Evolutionary conservation across 2,888 invertebrate species (phyloP), one percentile per base, ranked within the genome.

Genomic region (Cephus rjabovi): DNA sequence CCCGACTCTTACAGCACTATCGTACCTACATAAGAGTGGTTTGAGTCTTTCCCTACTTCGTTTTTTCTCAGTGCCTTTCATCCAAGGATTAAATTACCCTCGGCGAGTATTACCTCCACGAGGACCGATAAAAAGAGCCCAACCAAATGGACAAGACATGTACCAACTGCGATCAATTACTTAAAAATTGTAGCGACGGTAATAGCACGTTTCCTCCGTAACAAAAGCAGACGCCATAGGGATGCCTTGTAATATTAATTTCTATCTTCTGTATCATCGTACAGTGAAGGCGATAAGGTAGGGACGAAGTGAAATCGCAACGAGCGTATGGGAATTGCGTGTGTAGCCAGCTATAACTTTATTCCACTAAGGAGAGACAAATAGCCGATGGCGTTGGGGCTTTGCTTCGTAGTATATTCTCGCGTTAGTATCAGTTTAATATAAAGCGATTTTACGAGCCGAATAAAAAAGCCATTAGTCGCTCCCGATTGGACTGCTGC

Each of bases 391-490:
- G 40, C 40, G 40, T 9, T 56, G 40, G 40, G 23, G 40, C 40
- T 56, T 56, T 56, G 40, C 40, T 56, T 56, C 23, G 23, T 56
- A 56, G 40, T 56, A 56, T 85, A 84, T 85, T 85, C 83, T 83
- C 82, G 80, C 81, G 82, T 83, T 79, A 82, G 81, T 84, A 83
- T 84, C 85, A 84, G 82, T 86, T 87, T 87, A 83, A 87, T 87
- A 87, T 86, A 85, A 87, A 87, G 85, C 85, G 85, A 88, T 88
- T 88, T 87, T 86, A 86, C 86, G 84, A 86, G 84, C 79, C 80
- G 84, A 87, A 86, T 86, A 86, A 86, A 88, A 87, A 88, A 83
- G 83, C 86, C 86, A 87, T 88, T 87, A 87, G 87, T 85, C 83
- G 81, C 77, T 78, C 83, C 82, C 83, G 83, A 84, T 85, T 81